A percentile compares a stretch with the other conserved stretches of the same genome.
These are phyloP conservation scores for Plagodis pulveraria DNA, from an alignment of 2,888 invertebrate genomes.

Conservation along the genomic window DNA sequence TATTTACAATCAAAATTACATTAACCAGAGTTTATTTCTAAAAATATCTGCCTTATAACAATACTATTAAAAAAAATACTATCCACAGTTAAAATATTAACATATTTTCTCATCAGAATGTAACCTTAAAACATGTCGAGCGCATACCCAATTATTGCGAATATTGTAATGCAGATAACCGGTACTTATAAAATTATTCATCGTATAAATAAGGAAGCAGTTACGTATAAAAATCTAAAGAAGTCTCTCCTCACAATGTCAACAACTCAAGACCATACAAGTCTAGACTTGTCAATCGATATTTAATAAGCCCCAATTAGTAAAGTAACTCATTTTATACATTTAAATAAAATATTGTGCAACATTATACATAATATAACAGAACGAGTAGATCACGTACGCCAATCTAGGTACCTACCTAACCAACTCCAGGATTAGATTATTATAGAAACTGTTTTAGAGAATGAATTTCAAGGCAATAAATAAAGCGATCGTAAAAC, in stretches of 20 bases:
- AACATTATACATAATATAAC: conserved; percentile 11
- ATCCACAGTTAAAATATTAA: not conserved
- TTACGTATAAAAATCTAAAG: conserved; percentile 20
- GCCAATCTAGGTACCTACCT: conserved; percentile 17
- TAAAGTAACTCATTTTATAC: conserved; percentile 22
- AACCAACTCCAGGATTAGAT: conserved; percentile 18
- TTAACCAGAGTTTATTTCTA: not conserved
- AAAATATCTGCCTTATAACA: too few relatives aligned
- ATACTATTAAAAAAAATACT: not conserved
- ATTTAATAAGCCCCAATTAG: conserved; percentile 18
- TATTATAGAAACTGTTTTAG: conserved; percentile 29
- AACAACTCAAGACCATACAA: conserved; percentile 21
- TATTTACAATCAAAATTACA: too few relatives aligned
- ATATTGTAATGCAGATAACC: too few relatives aligned
- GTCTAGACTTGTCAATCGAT: conserved; percentile 26
- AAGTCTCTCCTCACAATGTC: conserved; percentile 20
- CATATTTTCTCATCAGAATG: not conserved
- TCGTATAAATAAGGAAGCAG: conserved; percentile 20
- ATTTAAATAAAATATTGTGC: conserved; percentile 33
- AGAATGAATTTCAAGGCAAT: conserved; percentile 33
- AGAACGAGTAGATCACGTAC: conserved; percentile 34
- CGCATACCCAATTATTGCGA: too few relatives aligned
- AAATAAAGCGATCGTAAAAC: conserved; percentile 45
- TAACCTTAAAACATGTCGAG: not conserved
- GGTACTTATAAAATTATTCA: too few relatives aligned